Evolutionary conservation across 2,888 invertebrate species (phyloP), one percentile per base, ranked within the genome.

Genomic region (Tipula helvola): DNA sequence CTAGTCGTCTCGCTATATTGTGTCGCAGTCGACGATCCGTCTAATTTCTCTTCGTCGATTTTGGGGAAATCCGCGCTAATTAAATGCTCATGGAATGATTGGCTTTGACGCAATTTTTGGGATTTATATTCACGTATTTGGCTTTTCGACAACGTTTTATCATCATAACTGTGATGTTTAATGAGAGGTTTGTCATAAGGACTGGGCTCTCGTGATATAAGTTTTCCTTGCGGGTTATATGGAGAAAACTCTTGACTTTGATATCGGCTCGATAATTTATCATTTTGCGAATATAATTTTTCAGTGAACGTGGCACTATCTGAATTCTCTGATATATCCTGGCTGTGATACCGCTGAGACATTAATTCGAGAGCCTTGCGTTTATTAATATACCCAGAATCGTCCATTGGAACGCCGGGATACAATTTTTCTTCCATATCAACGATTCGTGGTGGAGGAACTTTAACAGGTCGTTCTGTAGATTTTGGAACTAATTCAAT

Each of bases 151-250:
- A 94, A 89, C 2, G 94, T 94, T 89, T 93, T 94, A 88, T 94
- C 94, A 87, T 94, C 94, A 87, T 94, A 94, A 88, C 94, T 94
- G n/a, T 94, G 93, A 89, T 94, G 94, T 90, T 94, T 94, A 39
- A 93, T 93, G 83, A 94, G 89, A 8, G 94, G 93, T 88, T 94
- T 94, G 87, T 92, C 93, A 52, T 93, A 93, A 2, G 93, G 92
- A 8, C 88, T 90, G 84, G 93, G 91, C 86, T 93, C 91, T 88
- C 92, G 92, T 87, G 92, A 92, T n/a, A 90, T 89, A 86, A 10
- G n/a, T 57, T 39, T 36, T 16, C 41, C 41, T n/a, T 39, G 41
- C 4, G 85, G 41, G 44, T 39, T 85, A 42, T 85, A 92, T 0
- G 94, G 91, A 41, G 90, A 93, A 90, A 94, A 94, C 88, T 94